Conservation (phyloP, 1,140 invertebrate genomes). For the Latrodectus geometricus region DNA sequence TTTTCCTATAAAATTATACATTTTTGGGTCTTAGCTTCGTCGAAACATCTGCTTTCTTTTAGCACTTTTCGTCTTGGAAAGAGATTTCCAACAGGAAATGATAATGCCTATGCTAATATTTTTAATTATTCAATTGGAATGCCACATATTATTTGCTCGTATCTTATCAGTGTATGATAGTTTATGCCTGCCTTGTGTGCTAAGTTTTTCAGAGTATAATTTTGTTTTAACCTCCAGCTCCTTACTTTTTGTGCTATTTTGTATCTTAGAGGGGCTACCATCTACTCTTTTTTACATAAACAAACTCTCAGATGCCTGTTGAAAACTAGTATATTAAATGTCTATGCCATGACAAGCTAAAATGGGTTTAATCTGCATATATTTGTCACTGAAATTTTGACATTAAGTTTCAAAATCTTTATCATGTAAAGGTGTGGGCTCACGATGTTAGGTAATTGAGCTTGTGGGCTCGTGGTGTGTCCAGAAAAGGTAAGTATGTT, state of each 20-base stretch:
- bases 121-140: constrained; percentile 17
- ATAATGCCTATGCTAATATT: constrained; percentile 27
- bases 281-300: no score
- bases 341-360: no score
- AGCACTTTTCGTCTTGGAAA: constrained; percentile 5
- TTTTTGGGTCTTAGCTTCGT: not conserved
- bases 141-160: not conserved
- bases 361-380: no score
- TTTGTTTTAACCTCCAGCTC: not conserved
- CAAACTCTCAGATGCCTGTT: no score
- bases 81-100: constrained; percentile 16
- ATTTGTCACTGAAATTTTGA: no score
- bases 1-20: constrained; percentile 4
- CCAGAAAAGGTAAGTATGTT: no score
- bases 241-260: constrained; percentile 20
- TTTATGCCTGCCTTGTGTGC: constrained; percentile 9
- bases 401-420: no score
- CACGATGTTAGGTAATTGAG: no score
- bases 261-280: constrained; percentile 7
- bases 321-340: no score
- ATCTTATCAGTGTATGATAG: not conserved
- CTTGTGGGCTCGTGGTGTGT: no score
- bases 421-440: no score
- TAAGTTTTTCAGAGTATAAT: not conserved
- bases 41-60: constrained; percentile 5